Percentiles rank a stretch among this genome's conserved stretches.
Conservation (phyloP, 2,113 vertebrate genomes). For the Apodemus sylvaticus region DNA sequence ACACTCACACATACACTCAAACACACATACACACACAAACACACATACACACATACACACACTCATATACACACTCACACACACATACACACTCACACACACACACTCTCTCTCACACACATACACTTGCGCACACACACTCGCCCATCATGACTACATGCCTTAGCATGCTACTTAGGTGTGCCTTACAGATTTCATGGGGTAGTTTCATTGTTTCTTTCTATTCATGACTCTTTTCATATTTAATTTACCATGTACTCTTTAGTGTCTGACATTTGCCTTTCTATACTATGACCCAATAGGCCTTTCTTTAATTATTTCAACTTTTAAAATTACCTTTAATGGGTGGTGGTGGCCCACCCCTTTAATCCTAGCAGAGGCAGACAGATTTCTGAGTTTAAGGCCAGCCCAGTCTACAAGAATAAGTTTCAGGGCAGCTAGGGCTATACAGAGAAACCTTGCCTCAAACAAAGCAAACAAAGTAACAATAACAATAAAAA, state of each 20-base stretch:
- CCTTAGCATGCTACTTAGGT: background rate
- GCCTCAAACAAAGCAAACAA: background rate
- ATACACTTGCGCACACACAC: too few relatives aligned
- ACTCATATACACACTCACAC: too few relatives aligned
- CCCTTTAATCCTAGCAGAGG: background rate
- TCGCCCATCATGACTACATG: too few relatives aligned
- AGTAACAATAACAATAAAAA: background rate
- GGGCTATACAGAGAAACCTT: background rate
- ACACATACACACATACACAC: too few relatives aligned
- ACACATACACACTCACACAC: too few relatives aligned
- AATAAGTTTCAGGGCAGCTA: background rate
- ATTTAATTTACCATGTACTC: background rate
- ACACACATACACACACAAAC: too few relatives aligned
- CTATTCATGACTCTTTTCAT: background rate
- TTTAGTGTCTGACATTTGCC: conserved; percentile 29
- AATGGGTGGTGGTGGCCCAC: background rate
- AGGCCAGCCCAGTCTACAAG: background rate
- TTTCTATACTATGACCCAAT: conserved; percentile 10
- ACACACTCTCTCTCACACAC: too few relatives aligned
- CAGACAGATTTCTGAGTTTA: background rate
- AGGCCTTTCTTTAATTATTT: conserved; percentile 3
- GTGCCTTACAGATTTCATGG: background rate
- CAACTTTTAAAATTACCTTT: background rate
- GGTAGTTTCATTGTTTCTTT: background rate
- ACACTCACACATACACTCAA: too few relatives aligned